Evolutionary conservation across 1,140 invertebrate species (phyloP), one percentile per base, ranked within the genome.

Genomic region (Rhyzopertha dominica): DNA sequence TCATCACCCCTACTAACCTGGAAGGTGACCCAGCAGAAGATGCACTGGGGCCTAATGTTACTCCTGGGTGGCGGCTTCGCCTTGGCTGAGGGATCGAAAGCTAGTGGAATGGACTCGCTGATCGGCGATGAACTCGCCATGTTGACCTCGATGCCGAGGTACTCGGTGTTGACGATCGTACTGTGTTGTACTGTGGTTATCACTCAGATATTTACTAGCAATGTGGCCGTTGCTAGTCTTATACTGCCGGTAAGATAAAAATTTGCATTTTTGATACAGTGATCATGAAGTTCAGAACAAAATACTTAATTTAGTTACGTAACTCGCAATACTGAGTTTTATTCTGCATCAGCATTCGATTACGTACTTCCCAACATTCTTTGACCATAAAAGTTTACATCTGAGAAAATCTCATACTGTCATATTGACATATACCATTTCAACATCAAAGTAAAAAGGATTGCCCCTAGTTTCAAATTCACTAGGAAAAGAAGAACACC

Each of bases 11-110:
- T 86, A 18, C 76, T 86, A 7, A 82, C 77, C 18, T 87, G 83
- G 83, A 78, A 79, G 43, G 76, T 77, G 24, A 72, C 85, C 23
- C 81, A 85, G 52, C 70, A 78, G 24, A 84, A 81, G 49, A 77
- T 84, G 45, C 82, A 82, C 20, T 85, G 83, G 83, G 80, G 82
- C 44, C 66, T 85, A 5, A 73, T 85, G 10, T 75, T 84, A 50
- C 72, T 85, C 38, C 67, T 85, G 17, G 53, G 56, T 10, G 54
- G 47, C 32, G 55, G 53, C 10, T 51, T 56, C 13, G 44, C 55
- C 1, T 28, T 60, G 7, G 35, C 55, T 5, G 34, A 52, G 34
- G 57, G 45, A n/a, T 20, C 24, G 3, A 29, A 23, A n/a, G 25
- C 13, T 2, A 45, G 42, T n/a, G 50, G 50, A 13, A 38, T 58